Evolutionary conservation across 2,888 invertebrate species (phyloP).

Genomic region (Mylabris sibirica): DNA sequence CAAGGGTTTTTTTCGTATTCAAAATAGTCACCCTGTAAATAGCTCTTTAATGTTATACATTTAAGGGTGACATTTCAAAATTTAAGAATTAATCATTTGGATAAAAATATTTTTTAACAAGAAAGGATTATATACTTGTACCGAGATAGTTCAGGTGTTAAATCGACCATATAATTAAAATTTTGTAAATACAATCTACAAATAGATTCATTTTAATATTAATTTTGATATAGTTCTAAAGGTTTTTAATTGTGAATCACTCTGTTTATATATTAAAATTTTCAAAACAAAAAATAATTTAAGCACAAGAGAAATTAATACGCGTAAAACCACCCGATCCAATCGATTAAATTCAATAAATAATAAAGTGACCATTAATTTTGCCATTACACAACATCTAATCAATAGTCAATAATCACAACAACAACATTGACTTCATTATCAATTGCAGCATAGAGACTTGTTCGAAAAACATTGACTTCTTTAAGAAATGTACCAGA

Average conservation of each 20-base stretch:
- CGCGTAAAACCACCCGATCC: slow-evolving; percentile 22
- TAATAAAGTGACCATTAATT: slow-evolving; percentile 21
- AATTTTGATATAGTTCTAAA: not conserved
- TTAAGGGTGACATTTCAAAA: too few species aligned
- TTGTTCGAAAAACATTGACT: slow-evolving; percentile 38
- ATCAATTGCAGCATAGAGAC: slow-evolving; percentile 40
- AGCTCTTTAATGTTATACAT: too few species aligned
- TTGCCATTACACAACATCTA: slow-evolving; percentile 18
- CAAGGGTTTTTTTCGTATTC: too few species aligned
- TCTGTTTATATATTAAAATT: not conserved
- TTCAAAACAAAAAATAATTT: not conserved
- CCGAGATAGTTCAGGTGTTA: too few species aligned
- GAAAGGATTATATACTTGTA: too few species aligned
- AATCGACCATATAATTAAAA: too few species aligned
- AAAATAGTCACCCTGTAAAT: too few species aligned
- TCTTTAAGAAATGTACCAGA: slow-evolving; percentile 39
- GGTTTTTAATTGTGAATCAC: not conserved
- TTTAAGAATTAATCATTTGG: too few species aligned
- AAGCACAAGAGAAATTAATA: not conserved
- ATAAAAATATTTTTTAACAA: too few species aligned
- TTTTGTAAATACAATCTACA: too few species aligned
- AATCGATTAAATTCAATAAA: slow-evolving; percentile 20
- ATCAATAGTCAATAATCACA: too few species aligned
- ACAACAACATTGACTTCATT: slow-evolving; percentile 46
- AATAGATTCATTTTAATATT: too few species aligned